Evolutionary conservation across 2,888 invertebrate genomes (phyloP).

Genomic region (Ochlodes sylvanus): DNA sequence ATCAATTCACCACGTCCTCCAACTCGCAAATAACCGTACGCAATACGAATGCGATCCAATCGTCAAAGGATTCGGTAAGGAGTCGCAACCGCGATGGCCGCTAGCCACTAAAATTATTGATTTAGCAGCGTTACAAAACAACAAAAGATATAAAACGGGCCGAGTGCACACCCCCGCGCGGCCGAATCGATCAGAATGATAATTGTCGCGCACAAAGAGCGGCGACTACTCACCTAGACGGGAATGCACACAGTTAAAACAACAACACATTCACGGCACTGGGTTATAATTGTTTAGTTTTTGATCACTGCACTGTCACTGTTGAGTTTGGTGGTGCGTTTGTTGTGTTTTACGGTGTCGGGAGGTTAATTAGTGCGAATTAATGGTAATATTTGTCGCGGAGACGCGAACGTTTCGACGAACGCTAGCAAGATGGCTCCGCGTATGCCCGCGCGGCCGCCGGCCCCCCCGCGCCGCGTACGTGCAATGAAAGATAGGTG

Average conservation of each 20-base stretch:
- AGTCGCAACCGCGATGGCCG: constrained; percentile 55
- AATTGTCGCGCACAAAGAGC: constrained; percentile 84
- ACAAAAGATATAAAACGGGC: constrained; percentile 83
- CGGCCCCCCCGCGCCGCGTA: constrained; percentile 77
- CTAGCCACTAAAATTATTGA: constrained; percentile 82
- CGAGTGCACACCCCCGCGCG: constrained; percentile 78
- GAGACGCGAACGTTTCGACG: constrained; percentile 82
- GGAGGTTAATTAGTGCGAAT: constrained; percentile 80
- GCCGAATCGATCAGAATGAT: constrained; percentile 81
- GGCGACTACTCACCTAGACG: constrained; percentile 79
- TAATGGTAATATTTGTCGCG: constrained; percentile 72
- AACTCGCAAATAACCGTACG: constrained; percentile 4
- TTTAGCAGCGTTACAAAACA: constrained; percentile 80
- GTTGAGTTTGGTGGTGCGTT: constrained; percentile 55
- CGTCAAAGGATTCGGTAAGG: constrained; percentile 48
- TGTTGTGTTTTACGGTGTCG: constrained; percentile 63
- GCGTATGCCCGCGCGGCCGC: constrained; percentile 65
- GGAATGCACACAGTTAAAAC: constrained; percentile 77
- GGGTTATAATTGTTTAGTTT: constrained; percentile 60
- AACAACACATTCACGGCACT: constrained; percentile 65
- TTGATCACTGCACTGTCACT: constrained; percentile 56
- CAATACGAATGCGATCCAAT: constrained; percentile 33
- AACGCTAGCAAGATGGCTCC: constrained; percentile 83
- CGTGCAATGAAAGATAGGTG: constrained; percentile 86
- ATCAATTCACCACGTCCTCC: constrained; percentile 9